Evolutionary conservation across 2,888 invertebrate genomes (phyloP), one percentile per base, ranked within the genome.

Genomic region (Drosophila borborema): DNA sequence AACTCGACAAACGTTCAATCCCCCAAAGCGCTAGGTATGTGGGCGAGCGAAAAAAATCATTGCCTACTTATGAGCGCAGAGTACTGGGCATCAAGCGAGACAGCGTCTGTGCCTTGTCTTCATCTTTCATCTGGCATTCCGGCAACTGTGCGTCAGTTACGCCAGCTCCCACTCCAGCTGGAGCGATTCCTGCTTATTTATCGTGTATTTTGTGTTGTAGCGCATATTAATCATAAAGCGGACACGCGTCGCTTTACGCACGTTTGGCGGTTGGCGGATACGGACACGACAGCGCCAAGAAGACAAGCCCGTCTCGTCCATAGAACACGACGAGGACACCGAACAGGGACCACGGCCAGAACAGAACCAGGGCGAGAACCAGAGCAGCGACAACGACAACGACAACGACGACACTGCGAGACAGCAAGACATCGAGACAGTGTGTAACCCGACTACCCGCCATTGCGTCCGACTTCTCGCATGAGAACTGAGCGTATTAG

Each of bases 231-330:
- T 86, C 86, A 86, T 89, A 86, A 86, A 86, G 86, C 86, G 86
- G 86, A 86, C 90, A 86, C 86, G 86, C 90, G 90, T 89, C 90
- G 86, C 90, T 89, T 86, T 89, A 86, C 90, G 86, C 86, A 86
- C 86, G 90, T 89, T 89, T 85, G 85, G 77, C 71, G 81, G 81
- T 76, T 81, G 86, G 69, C 82, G 82, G 85, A 80, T 82, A 53
- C 80, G 77, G 66, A 73, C 68, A 75, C 82, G 80, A 75, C 76
- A 72, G 75, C 67, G 64, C 72, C 78, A 72, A 81, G 67, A 87
- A 81, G 87, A 84, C 81, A 86, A 80, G 64, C 77, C 77, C 68
- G 62, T 41, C 77, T 74, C 68, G 62, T 41, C 46, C 58, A 36
- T 45, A 55, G 58, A 53, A 10, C 58, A 55, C 58, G 20, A 54